These are phyloP conservation scores for Agrypnus murinus DNA, from an alignment of 2,888 invertebrate genomes.

Conservation along the genomic window DNA sequence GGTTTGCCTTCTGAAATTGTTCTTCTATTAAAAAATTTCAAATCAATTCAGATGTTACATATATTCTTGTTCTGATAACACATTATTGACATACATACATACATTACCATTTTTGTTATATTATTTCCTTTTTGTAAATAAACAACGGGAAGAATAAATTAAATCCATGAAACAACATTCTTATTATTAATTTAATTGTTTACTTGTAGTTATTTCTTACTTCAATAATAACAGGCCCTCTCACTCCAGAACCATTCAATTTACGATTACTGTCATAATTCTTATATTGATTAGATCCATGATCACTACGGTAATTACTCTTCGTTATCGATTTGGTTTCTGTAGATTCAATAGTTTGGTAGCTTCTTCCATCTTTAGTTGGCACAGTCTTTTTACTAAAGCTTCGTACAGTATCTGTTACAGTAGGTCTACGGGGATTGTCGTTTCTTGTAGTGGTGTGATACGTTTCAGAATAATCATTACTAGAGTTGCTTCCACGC, in stretches of 20 bases:
- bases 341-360: slow-evolving; percentile 82
- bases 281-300: slow-evolving; percentile 70
- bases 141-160: too few relatives aligned
- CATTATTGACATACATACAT: too few relatives aligned
- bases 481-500: slow-evolving; percentile 80
- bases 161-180: too few relatives aligned
- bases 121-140: too few relatives aligned
- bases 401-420: slow-evolving; percentile 82
- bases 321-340: slow-evolving; percentile 83
- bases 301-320: slow-evolving; percentile 75
- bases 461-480: slow-evolving; percentile 83
- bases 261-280: slow-evolving; percentile 74
- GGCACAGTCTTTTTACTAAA: slow-evolving; percentile 82
- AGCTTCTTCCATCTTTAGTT: slow-evolving; percentile 76
- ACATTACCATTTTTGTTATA: too few relatives aligned
- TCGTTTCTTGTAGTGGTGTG: slow-evolving; percentile 80
- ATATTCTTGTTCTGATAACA: too few relatives aligned
- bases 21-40: too few relatives aligned
- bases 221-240: slow-evolving; percentile 77
- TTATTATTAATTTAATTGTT: background rate
- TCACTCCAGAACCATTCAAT: slow-evolving; percentile 64
- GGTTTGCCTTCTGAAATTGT: too few relatives aligned
- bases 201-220: slow-evolving; percentile 72
- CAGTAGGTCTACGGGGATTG: slow-evolving; percentile 79
- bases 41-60: too few relatives aligned